phyloP scores from a whole-genome alignment of 2,888 invertebrate genomes.

The Helobdella robusta region DNA sequence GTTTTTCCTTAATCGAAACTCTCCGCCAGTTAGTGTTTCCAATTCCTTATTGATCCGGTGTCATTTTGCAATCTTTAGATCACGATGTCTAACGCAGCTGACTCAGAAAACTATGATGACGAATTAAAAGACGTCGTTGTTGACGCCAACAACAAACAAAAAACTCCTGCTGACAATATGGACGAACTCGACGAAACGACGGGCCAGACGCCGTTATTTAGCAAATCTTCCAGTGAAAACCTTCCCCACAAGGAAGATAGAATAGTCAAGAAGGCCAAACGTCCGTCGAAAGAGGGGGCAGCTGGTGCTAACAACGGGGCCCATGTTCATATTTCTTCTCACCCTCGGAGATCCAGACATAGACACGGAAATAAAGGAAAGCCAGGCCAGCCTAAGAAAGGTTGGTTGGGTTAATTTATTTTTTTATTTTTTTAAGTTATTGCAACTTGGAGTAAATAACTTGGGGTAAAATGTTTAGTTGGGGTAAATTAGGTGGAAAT shows the following conservation, averaged over 20 bases:
- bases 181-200: no score
- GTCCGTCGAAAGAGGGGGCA: conserved; percentile 10
- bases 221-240: conserved; percentile 15
- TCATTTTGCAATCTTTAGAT: no score
- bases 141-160: no score
- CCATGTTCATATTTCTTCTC: not conserved
- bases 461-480: not conserved
- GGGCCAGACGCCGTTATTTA: conserved; percentile 19
- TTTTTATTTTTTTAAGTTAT: not conserved
- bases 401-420: not conserved
- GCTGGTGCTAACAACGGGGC: not conserved
- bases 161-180: no score
- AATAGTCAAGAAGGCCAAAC: conserved; percentile 17
- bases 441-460: not conserved
- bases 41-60: no score
- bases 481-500: no score
- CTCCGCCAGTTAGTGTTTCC: no score
- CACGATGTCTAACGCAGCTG: no score
- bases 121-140: no score
- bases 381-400: conserved; percentile 22
- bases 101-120: no score
- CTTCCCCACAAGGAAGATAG: conserved; percentile 17
- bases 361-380: conserved; percentile 20
- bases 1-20: no score
- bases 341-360: conserved; percentile 8